Base-by-base conservation (phyloP, 2,113 vertebrate genomes). In the Suncus etruscus region DNA sequence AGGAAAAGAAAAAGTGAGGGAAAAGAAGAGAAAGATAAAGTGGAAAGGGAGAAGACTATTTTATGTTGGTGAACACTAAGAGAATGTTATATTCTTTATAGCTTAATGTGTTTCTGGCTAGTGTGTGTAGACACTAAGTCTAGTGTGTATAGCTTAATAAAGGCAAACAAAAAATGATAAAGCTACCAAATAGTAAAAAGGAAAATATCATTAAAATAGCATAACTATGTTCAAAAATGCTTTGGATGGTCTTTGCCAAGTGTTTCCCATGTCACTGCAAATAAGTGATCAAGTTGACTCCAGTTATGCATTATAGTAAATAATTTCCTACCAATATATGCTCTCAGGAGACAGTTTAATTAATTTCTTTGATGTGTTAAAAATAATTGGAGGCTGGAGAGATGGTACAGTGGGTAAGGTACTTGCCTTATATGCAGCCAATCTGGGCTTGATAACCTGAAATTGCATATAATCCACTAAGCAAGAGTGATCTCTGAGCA, bases 121-220 rank as follows among this genome's bases (percentile, higher is more conserved):
- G 50, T 31, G 47, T 48, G 84, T 39, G 3, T 39, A 39, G 39
- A 39, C 5, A 39, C 39, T 3, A 39, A 39, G 39, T 39, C 39
- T 39, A 39, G 39, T 39, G 39, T 39, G 58, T 70, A 45, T 85
- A 51, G 14, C 15, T 90, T 14, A 45, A 6, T 10, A 14, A 66
- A 94, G 47, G 27, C 12, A 92, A 85, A 78, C 48, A 51, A 70
- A 22, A 73, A 94, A 73, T 77, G 63, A 81, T 76, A 90, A 61
- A 88, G 83, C 83, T 63, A 88, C 94, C 82, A 90, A 89, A 89
- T 91, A 47, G 29, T 20, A 85, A 73, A 61, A 58, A 65, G 12
- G 79, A 29, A 66, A 77, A 83, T 9, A 80, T 48, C 47, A 31
- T 92, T 87, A 32, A 87, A 89, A 54, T 20, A 79, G 48, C 48